Percentiles rank a stretch among this genome's conserved stretches.
phyloP scores from a whole-genome alignment of 2,113 vertebrate genomes.

The Amazona guildingii region DNA sequence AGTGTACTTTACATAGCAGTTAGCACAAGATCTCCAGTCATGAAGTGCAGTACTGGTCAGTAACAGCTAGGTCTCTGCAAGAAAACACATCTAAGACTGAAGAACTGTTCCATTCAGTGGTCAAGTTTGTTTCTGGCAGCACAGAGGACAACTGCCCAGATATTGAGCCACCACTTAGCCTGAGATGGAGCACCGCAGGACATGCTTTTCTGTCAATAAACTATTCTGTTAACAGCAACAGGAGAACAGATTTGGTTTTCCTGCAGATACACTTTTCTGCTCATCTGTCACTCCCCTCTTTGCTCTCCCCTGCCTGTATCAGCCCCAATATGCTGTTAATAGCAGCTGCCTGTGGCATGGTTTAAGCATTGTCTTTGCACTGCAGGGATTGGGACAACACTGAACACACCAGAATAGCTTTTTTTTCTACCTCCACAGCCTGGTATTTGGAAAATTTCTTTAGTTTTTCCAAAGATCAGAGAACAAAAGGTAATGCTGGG shows the following conservation, averaged over 20 bases:
- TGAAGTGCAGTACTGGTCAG: not conserved
- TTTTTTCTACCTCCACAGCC: not conserved
- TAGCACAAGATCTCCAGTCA: not conserved
- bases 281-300: not conserved
- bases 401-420: not conserved
- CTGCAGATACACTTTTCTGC: not conserved
- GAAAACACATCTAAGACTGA: not conserved
- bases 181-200: not conserved
- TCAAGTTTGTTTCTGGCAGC: not conserved
- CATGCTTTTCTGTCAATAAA: not conserved
- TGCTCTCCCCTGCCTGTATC: fast-evolving
- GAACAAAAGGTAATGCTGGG: not conserved
- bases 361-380: not conserved
- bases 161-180: not conserved
- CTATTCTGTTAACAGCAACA: not conserved
- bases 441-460: not conserved
- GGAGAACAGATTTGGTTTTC: not conserved
- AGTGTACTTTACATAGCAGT: not conserved
- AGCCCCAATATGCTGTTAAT: not conserved
- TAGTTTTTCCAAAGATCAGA: not conserved
- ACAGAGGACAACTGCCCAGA: not conserved
- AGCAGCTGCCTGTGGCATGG: not conserved
- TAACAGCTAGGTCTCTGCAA: not conserved
- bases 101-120: not conserved
- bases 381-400: not conserved